A percentile compares a stretch with the other conserved stretches of the same genome.
These are phyloP conservation scores for Eurois occulta DNA, from an alignment of 2,888 invertebrate species.

Conservation along the genomic window DNA sequence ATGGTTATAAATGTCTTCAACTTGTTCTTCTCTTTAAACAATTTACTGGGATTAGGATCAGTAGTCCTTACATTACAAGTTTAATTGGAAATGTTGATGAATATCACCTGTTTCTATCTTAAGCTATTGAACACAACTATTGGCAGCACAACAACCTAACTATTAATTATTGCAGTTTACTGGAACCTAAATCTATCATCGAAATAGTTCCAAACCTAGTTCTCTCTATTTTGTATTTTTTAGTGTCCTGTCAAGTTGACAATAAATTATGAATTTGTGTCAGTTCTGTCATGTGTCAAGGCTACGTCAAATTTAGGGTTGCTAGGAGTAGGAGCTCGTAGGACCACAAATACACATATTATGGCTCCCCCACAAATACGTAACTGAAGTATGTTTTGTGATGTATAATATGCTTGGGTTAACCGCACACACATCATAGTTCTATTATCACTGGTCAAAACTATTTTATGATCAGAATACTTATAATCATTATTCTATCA, in stretches of 20 bases:
- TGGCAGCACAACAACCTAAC: constrained; percentile 45
- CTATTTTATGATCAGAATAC: too few relatives aligned
- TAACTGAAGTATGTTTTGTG: not conserved
- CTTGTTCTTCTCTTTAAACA: constrained; percentile 1
- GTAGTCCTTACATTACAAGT: constrained; percentile 30
- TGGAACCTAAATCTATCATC: constrained; percentile 14
- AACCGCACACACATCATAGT: too few relatives aligned
- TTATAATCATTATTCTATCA: too few relatives aligned
- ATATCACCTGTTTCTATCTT: constrained; percentile 22
- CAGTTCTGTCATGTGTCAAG: constrained; percentile 1
- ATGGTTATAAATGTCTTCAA: constrained; percentile 61
- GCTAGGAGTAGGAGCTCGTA: not conserved
- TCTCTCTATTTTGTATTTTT: constrained; percentile 52
- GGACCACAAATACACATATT: not conserved
- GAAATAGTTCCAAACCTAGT: not conserved
- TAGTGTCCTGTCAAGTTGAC: constrained; percentile 44
- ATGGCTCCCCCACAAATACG: too few relatives aligned
- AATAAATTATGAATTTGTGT: constrained; percentile 26
- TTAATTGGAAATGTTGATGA: constrained; percentile 11
- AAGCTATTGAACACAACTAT: constrained; percentile 57
- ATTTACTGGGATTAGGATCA: constrained; percentile 15
- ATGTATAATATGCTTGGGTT: too few relatives aligned
- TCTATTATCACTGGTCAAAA: too few relatives aligned
- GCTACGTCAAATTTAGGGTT: constrained; percentile 30
- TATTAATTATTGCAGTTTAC: constrained; percentile 21